A percentile compares a stretch with the other conserved stretches of the same genome.
Evolutionary conservation across 92 coral and sea anemone species (phyloP).

Genomic region (Heliopora coerulea): DNA sequence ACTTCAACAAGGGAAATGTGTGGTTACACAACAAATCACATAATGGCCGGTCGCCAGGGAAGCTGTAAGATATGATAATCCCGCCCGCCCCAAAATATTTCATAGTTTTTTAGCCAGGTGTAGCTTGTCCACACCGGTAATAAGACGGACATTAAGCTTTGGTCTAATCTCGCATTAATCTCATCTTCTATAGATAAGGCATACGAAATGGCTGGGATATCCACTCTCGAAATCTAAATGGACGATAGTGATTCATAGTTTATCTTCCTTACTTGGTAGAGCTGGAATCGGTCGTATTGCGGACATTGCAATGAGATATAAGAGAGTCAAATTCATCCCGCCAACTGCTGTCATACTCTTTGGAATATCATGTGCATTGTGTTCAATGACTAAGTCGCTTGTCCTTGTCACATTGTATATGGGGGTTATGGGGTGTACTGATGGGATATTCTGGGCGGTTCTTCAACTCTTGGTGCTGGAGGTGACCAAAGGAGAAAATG

Average conservation of each 20-base stretch:
- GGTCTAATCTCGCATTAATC: too few species aligned
- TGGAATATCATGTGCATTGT: constrained; percentile 4
- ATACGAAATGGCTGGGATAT: constrained; percentile 4
- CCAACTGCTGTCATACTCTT: not conserved
- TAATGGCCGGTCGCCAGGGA: too few species aligned
- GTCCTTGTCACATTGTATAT: not conserved
- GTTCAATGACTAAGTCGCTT: not conserved
- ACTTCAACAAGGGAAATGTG: too few species aligned
- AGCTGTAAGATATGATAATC: too few species aligned
- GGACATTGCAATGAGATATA: not conserved
- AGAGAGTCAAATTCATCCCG: not conserved
- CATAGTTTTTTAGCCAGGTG: too few species aligned
- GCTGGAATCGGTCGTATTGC: not conserved
- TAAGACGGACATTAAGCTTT: too few species aligned
- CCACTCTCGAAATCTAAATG: constrained; percentile 12
- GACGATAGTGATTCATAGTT: not conserved
- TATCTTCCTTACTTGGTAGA: not conserved
- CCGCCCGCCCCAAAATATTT: too few species aligned
- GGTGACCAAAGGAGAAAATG: not conserved
- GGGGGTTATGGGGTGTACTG: constrained; percentile 6
- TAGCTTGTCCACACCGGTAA: too few species aligned
- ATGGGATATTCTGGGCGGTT: constrained; percentile 7
- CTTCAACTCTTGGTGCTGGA: not conserved
- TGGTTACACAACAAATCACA: too few species aligned
- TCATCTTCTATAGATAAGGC: not conserved